These are phyloP conservation scores for Dromiciops gliroides DNA, from an alignment of 2,113 vertebrate species.

Conservation along the genomic window DNA sequence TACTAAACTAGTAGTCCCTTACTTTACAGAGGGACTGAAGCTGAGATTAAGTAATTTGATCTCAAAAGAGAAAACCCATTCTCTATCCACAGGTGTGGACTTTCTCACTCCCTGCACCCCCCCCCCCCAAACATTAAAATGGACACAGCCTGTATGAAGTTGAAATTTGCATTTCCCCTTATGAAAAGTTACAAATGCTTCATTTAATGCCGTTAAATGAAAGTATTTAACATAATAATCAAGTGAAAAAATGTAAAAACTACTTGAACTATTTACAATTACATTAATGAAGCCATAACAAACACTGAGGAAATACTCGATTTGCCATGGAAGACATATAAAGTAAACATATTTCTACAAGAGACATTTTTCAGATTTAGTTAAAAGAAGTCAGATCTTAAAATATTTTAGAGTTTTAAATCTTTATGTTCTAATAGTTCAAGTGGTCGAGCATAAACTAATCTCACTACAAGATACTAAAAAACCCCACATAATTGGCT, in stretches of 20 bases:
- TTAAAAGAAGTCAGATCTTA: neutral
- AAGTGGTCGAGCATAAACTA: neutral
- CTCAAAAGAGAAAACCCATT: neutral
- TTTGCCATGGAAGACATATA: neutral
- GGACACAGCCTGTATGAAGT: neutral
- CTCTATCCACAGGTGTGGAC: neutral
- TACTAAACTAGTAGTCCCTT: neutral
- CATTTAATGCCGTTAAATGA: constrained; percentile 13
- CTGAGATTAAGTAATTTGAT: neutral
- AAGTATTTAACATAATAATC: constrained; percentile 34
- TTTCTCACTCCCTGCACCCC: neutral
- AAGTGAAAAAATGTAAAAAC: constrained; percentile 6
- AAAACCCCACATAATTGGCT: neutral
- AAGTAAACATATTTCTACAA: constrained; percentile 7
- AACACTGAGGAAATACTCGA: constrained; percentile 13
- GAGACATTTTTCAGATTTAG: constrained; percentile 26
- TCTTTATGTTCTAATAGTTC: neutral
- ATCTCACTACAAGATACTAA: neutral
- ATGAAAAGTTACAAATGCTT: neutral
- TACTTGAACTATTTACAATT: constrained; percentile 24
- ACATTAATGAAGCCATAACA: constrained; percentile 31
- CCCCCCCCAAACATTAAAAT: neutral
- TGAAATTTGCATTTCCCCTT: neutral
- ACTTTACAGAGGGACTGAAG: neutral
- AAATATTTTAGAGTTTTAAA: neutral